Evolutionary conservation across 2,797 vertebrate genomes (phyloP).

Genomic region (Eidolon dupreanum): DNA sequence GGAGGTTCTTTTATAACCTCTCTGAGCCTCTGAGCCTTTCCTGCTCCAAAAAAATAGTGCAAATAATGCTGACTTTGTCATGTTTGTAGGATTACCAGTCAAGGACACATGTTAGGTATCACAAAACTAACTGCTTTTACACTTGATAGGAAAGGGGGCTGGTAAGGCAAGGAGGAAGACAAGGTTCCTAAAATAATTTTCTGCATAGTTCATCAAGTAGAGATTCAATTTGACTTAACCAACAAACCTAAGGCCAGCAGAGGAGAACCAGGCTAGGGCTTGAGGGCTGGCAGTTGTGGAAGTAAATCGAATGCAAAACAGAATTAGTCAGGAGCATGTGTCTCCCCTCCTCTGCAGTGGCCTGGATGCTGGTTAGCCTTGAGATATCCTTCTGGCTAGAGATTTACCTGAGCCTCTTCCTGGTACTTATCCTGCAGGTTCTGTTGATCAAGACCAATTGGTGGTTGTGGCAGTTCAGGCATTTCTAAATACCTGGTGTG

Average conservation of each 20-base stretch:
- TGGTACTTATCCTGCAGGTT: not conserved
- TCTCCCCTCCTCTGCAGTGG: not conserved
- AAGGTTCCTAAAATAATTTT: conserved; percentile 4
- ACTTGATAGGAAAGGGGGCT: not conserved
- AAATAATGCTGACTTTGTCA: not conserved
- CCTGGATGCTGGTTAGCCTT: not conserved
- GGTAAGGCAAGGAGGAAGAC: not conserved
- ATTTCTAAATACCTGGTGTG: not conserved
- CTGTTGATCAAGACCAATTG: not conserved
- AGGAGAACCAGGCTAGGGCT: not conserved
- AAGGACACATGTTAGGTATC: not conserved
- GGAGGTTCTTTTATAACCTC: not conserved
- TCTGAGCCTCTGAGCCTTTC: conserved; percentile 40
- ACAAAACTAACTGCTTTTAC: not conserved
- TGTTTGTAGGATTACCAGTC: not conserved
- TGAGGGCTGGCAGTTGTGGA: not conserved
- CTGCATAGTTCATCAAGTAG: not conserved
- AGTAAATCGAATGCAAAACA: not conserved
- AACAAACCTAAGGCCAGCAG: not conserved
- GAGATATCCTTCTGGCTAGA: not conserved
- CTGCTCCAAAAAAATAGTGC: conserved; percentile 44
- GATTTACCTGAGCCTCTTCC: not conserved
- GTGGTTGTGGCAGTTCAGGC: not conserved
- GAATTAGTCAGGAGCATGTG: not conserved
- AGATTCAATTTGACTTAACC: not conserved